These are phyloP conservation scores for Dromiciops gliroides DNA, from an alignment of 2,113 vertebrate genomes.

Conservation along the genomic window DNA sequence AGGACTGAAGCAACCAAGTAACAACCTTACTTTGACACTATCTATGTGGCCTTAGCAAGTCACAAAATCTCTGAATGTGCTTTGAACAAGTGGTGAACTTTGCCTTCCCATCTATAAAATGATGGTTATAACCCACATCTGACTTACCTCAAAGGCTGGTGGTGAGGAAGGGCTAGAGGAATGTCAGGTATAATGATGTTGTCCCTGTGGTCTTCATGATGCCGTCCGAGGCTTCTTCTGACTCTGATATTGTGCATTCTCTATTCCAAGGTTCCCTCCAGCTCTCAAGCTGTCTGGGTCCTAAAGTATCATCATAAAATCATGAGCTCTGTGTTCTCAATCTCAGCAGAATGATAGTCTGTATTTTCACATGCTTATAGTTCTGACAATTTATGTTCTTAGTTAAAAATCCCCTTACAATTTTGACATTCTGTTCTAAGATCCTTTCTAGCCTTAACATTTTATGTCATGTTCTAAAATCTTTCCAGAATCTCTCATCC, in stretches of 20 bases:
- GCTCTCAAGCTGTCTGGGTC: not conserved
- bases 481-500: not conserved
- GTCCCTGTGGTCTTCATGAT: not conserved
- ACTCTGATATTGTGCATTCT: not conserved
- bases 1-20: not conserved
- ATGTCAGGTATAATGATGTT: not conserved
- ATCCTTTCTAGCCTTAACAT: not conserved
- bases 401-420: not conserved
- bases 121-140: not conserved
- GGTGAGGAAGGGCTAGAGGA: not conserved
- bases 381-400: not conserved
- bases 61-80: not conserved
- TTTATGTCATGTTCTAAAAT: not conserved
- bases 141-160: not conserved
- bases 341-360: not conserved
- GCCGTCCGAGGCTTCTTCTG: not conserved
- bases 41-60: not conserved
- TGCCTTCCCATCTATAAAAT: not conserved
- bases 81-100: not conserved
- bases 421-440: not conserved
- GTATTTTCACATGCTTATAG: not conserved
- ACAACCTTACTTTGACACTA: not conserved
- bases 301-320: not conserved
- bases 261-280: not conserved
- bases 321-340: not conserved